Evolutionary conservation across 2,888 invertebrate genomes (phyloP).

Genomic region (Scaptomyza tumidula): DNA sequence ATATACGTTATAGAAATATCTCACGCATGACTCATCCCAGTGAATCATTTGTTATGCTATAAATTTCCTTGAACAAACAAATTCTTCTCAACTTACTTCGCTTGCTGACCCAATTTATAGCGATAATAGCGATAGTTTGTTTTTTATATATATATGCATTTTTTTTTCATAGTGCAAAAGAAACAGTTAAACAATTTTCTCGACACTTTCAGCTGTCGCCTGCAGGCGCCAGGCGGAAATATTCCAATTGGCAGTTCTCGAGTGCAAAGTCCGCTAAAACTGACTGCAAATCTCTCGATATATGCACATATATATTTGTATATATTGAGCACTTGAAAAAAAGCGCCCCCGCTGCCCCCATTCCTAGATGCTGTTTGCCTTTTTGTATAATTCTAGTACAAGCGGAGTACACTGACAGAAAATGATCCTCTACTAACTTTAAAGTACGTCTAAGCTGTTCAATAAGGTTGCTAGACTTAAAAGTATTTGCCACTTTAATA

Average conservation of each 20-base stretch:
- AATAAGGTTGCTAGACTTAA: too few relatives aligned
- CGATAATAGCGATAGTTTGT: too few relatives aligned
- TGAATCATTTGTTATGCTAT: conserved; percentile 23
- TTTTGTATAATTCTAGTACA: conserved; percentile 67
- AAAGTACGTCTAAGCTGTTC: too few relatives aligned
- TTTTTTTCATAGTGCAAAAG: background rate
- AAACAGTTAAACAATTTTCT: conserved; percentile 14
- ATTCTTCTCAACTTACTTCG: conserved; percentile 1
- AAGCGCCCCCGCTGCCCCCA: conserved; percentile 12
- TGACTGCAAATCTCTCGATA: conserved; percentile 8
- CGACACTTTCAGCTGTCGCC: conserved; percentile 11
- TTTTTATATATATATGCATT: too few relatives aligned
- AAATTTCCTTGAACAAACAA: background rate
- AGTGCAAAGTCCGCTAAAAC: conserved; percentile 28
- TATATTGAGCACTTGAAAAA: conserved; percentile 14
- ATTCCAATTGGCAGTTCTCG: conserved; percentile 35
- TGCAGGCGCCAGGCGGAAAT: conserved; percentile 52
- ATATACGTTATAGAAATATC: background rate
- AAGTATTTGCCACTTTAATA: too few relatives aligned
- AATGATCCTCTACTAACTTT: too few relatives aligned
- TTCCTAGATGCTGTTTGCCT: background rate
- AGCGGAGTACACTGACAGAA: conserved; percentile 58
- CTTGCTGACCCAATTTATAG: conserved; percentile 34
- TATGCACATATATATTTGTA: background rate
- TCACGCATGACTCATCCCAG: conserved; percentile 17